Evolutionary conservation across 2,113 vertebrate genomes (phyloP), one percentile per base, ranked within the genome.

Genomic region (Pitta sordida): DNA sequence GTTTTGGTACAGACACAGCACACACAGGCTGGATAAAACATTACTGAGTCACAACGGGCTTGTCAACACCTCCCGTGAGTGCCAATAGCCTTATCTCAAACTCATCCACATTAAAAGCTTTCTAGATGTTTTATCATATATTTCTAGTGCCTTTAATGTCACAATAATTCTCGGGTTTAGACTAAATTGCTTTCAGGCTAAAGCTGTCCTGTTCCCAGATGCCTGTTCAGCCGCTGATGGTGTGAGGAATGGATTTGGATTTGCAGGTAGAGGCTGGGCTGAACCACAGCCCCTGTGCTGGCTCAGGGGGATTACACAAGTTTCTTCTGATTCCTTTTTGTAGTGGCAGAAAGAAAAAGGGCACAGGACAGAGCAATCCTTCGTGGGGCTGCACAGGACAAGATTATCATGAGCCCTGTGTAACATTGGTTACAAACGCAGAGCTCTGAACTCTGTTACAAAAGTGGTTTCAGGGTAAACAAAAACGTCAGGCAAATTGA

Each of bases 141-240:
- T 94, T 91, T 89, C 70, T 59, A 73, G 78, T 5, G 78, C 81
- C 91, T 91, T 91, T 74, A 93, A 74, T 32, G 67, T 85, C 81
- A 79, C 84, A 79, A 8, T 93, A 93, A 91, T 94, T 95, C 95
- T 78, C 79, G 23, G 43, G 49, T 59, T 91, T 29, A n/a, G 85
- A 80, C 36, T 56, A 53, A 81, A 70, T 44, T 81, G 82, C 85
- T 91, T 70, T 90, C 81, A 90, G 95, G 79, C 75, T 88, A 49
- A 76, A 83, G 59, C 78, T 65, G 71, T 86, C 88, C 62, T 59
- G 63, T 55, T 77, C 84, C 11, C 0, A 1, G 43, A 11, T 0
- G 3, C 41, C 43, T 59, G 43, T 67, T 88, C 32, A 15, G 43
- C 37, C 3, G 39, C 19, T 44, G 79, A 83, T 20, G 23, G 85